phyloP scores from a whole-genome alignment of 2,113 vertebrate species.

The Lagopus muta region DNA sequence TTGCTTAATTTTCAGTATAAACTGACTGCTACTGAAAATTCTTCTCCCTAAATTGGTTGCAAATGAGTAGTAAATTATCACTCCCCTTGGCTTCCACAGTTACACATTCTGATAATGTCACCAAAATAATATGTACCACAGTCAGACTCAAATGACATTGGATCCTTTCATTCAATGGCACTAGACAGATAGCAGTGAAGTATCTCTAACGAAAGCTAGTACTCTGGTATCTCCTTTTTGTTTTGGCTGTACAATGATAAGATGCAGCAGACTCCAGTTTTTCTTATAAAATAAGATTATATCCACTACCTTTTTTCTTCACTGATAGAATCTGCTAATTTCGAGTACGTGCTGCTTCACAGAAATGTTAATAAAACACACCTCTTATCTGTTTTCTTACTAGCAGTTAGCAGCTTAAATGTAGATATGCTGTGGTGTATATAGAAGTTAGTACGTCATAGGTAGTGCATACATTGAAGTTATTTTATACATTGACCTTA shows the following conservation, averaged over 20 bases:
- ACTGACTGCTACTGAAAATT: background rate
- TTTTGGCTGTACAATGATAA: conserved; percentile 53
- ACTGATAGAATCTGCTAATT: background rate
- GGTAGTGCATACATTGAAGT: background rate
- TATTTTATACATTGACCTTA: background rate
- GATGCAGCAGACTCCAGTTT: background rate
- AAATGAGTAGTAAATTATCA: background rate
- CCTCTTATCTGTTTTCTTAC: background rate
- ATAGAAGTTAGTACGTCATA: background rate
- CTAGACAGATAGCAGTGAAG: background rate
- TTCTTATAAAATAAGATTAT: background rate
- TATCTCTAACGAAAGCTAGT: background rate
- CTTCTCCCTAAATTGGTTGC: background rate
- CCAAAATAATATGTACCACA: background rate
- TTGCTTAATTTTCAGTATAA: background rate
- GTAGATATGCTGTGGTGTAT: background rate
- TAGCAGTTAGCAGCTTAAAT: background rate
- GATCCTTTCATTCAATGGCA: background rate
- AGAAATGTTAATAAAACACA: background rate
- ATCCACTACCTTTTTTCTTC: background rate
- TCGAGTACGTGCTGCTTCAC: background rate
- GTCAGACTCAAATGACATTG: background rate
- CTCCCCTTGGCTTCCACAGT: background rate
- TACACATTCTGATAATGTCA: background rate
- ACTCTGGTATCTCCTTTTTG: conserved; percentile 18